Percentiles rank a stretch among this genome's conserved stretches.
phyloP scores from a whole-genome alignment of 2,797 vertebrate genomes.

The Chrysocyon brachyurus region DNA sequence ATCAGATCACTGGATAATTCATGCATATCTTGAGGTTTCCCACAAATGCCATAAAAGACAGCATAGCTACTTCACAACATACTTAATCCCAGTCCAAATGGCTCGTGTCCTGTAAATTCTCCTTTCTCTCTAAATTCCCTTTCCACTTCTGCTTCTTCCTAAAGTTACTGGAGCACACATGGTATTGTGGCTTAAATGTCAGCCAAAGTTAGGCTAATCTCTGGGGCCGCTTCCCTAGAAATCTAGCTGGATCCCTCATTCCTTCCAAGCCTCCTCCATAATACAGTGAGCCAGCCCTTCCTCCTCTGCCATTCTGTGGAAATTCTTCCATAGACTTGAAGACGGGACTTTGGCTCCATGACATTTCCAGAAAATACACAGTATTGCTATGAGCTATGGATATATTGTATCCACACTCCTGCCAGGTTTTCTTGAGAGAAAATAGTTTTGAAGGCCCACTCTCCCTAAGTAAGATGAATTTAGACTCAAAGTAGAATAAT shows the following conservation, averaged over 20 bases:
- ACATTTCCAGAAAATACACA: constrained; percentile 43
- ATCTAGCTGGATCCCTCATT: background rate
- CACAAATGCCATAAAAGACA: background rate
- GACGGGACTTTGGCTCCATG: constrained; percentile 13
- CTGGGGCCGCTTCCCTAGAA: constrained; percentile 52
- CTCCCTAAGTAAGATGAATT: constrained; percentile 44
- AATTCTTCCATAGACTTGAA: constrained; percentile 36
- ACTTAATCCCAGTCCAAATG: background rate
- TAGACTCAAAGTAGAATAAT: constrained; percentile 53
- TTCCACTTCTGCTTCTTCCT: background rate
- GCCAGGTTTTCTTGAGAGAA: constrained; percentile 61
- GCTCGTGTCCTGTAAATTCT: background rate
- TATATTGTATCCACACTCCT: background rate
- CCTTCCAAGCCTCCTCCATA: background rate
- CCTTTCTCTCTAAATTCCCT: background rate
- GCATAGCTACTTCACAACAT: background rate
- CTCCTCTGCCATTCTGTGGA: constrained; percentile 18
- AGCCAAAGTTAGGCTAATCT: background rate
- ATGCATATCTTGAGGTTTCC: background rate
- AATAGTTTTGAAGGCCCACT: background rate
- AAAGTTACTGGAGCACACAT: background rate
- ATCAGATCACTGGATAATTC: background rate
- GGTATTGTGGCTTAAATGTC: background rate
- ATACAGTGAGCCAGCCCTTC: background rate
- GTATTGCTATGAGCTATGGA: background rate